These are phyloP conservation scores for Crotalus tigris DNA, from an alignment of 2,113 vertebrate species.

Conservation along the genomic window DNA sequence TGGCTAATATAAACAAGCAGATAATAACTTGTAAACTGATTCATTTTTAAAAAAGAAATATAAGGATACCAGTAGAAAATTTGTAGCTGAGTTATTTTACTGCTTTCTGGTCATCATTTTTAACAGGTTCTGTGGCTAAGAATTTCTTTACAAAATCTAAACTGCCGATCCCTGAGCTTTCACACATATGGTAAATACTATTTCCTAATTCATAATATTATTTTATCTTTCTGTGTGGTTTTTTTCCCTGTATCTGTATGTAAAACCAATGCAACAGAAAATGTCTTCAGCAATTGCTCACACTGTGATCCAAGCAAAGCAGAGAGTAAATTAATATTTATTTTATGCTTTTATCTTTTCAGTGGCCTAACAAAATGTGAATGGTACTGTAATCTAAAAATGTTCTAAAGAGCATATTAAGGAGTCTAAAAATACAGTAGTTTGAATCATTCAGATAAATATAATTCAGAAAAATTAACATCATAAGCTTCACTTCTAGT, in stretches of 20 bases:
- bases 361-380: conserved; percentile 41
- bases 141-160: conserved; percentile 99
- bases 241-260: neutral
- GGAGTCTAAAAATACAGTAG: conserved; percentile 43
- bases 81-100: neutral
- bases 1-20: neutral
- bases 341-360: conserved; percentile 47
- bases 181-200: conserved; percentile 89
- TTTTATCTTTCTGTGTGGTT: neutral
- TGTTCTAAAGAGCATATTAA: conserved; percentile 35
- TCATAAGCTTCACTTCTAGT: conserved; percentile 44
- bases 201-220: conserved; percentile 1
- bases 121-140: conserved; percentile 88
- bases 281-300: conserved; percentile 43
- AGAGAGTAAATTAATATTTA: conserved; percentile 41
- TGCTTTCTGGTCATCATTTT: conserved; percentile 28
- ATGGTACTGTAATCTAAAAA: conserved; percentile 18
- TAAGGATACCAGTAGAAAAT: neutral
- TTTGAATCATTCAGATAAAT: conserved; percentile 39
- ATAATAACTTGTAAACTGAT: conserved; percentile 5
- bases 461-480: conserved; percentile 47
- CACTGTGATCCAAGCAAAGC: conserved; percentile 40
- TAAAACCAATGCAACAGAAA: neutral
- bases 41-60: fast-evolving
- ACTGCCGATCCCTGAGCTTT: conserved; percentile 92